phyloP scores from a whole-genome alignment of 2,113 vertebrate genomes.

The Typhlomys cinereus region DNA sequence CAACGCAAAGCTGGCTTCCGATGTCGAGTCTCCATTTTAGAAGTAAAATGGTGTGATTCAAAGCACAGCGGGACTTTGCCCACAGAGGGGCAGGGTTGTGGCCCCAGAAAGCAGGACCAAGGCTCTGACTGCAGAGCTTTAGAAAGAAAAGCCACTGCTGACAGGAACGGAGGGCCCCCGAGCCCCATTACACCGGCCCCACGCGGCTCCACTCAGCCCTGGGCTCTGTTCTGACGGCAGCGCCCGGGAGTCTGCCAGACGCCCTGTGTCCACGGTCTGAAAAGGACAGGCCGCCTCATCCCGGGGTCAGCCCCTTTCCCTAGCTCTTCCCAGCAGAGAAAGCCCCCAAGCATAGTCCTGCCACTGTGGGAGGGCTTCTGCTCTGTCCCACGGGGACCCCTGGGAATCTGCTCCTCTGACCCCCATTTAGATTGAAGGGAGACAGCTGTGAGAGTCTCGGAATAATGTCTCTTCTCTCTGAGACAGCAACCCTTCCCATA shows the following conservation, averaged over 20 bases:
- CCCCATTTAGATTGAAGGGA: background rate
- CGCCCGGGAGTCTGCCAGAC: background rate
- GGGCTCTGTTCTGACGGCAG: background rate
- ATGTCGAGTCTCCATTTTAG: rapidly evolving
- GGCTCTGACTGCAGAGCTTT: background rate
- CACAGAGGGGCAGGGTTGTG: rapidly evolving
- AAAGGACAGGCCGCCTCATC: background rate
- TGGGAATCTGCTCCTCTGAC: no score
- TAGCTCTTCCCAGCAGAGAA: background rate
- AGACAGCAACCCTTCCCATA: background rate
- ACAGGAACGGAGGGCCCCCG: no score
- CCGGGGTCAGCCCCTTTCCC: background rate
- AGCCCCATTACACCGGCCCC: background rate
- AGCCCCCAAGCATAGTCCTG: rapidly evolving
- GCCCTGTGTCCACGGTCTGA: rapidly evolving
- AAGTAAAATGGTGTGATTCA: background rate
- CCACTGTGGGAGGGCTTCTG: no score
- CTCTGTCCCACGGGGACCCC: background rate
- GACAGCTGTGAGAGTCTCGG: rapidly evolving
- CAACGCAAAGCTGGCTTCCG: background rate
- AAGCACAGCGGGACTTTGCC: background rate
- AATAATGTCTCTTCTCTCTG: rapidly evolving
- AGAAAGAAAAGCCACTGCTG: slow-evolving; percentile 12
- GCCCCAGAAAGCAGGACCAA: no score
- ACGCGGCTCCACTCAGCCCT: slow-evolving; percentile 59